These are phyloP conservation scores for Ptiloglossa arizonensis DNA, from an alignment of 1,140 invertebrate species.

Conservation along the genomic window DNA sequence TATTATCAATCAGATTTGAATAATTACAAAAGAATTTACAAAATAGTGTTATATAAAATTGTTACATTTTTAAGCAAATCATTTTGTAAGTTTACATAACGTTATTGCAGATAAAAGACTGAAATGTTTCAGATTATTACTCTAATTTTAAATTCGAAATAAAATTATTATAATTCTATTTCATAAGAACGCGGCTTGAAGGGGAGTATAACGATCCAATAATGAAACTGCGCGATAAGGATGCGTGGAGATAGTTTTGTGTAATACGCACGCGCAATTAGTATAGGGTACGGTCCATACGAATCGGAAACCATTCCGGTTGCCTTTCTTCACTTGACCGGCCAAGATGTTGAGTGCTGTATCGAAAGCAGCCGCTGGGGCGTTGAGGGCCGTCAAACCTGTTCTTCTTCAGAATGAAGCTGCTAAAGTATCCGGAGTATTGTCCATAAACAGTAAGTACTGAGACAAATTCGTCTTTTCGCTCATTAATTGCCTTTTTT, in stretches of 20 bases:
- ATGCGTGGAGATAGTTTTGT: neutral
- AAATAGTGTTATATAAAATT: too few species aligned
- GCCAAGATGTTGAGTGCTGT: conserved; percentile 86
- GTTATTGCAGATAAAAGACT: too few species aligned
- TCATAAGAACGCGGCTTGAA: conserved; percentile 1
- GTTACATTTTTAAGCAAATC: too few species aligned
- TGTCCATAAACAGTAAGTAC: conserved; percentile 85
- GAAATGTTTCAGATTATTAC: too few species aligned
- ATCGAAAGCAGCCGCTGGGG: conserved; percentile 83
- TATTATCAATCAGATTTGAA: too few species aligned
- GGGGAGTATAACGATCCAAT: neutral
- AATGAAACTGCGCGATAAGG: conserved; percentile 2
- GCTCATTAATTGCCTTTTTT: neutral
- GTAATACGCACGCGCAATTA: conserved; percentile 8
- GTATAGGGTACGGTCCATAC: conserved; percentile 15
- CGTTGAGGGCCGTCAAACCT: conserved; percentile 84
- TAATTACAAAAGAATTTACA: conserved; percentile 1
- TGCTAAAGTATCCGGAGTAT: conserved; percentile 81
- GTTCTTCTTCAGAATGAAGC: conserved; percentile 83
- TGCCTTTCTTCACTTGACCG: conserved; percentile 73
- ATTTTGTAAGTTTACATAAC: too few species aligned
- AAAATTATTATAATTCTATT: neutral
- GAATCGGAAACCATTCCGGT: conserved; percentile 63
- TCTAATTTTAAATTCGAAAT: neutral
- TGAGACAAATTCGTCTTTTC: neutral